Base-by-base conservation (phyloP, 1,140 invertebrate species). In the Drosophila bocki region DNA sequence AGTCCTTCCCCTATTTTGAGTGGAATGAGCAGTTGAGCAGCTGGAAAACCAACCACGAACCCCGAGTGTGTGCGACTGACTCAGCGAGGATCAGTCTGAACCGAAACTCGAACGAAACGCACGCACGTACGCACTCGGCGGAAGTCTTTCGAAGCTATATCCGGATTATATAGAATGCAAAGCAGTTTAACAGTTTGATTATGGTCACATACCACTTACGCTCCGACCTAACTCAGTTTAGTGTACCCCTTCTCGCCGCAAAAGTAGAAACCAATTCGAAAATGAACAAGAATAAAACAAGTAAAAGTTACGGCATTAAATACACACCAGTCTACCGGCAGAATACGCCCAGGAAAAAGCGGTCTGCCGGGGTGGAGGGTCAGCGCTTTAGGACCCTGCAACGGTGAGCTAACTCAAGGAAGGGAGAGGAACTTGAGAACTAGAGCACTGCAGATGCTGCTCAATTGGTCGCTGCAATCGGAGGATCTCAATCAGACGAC, bases 31-130 rank as follows among this genome's bases (percentile, higher is more conserved):
- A 37, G 41, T 41, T 42, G 54, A 57, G 59, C 33, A 3, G 13
- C 26, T 29, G 53, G 32, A 4, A 35, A 57, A 32, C 37, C 3
- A 22, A 7, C 17, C 4, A n/a, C 7, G 12, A 48, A 11, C 33
- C 22, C 22, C 22, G n/a, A 8, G 12, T 11, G 33, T n/a, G 13
- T n/a, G 12, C 29, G 58, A 26, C 54, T 33, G 19, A 26, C 56
- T 42, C 22, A 9, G 12, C 32, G 33, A 32, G 32, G 80, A 88
- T 87, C 84, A 87, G 83, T 86, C 80, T 77, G 53, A 9, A 29
- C 12, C 35, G 64, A 15, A 65, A 53, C 44, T 56, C 63, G 54
- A 61, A 48, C 51, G 15, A 19, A 56, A 8, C 33, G 22, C 35
- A 57, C 29, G 41, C 19, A 47, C 48, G 15, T n/a, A 54, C 35